Evolutionary conservation across 2,797 vertebrate genomes (phyloP), one percentile per base, ranked within the genome.

Genomic region (Sternarchorhynchus goeldii): DNA sequence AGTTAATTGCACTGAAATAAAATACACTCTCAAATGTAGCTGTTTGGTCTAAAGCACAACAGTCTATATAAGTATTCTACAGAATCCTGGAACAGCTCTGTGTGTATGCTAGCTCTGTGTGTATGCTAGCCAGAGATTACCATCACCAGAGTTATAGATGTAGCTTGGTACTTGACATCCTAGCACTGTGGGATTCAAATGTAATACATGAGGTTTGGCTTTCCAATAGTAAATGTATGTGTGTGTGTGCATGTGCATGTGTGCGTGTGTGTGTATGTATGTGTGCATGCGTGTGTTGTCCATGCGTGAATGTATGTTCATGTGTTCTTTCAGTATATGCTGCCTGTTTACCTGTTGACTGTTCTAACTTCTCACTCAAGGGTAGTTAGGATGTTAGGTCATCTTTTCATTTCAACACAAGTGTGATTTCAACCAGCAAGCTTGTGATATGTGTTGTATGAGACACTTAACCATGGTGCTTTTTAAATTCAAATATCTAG

Each of bases 21-120:
- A 84, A 78, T 41, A 73, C 65, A 45, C 60, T 45, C 41, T 66
- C 2, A 76, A 78, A 71, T 76, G 64, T 74, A 67, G 58, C 56
- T 39, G 66, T 34, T 71, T 71, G 31, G 17, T 71, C 68, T 71
- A 71, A 71, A 34, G 68, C 39, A 56, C 68, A 57, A 57, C 68
- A 36, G 25, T 71, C 50, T 34, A 5, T 29, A 56, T 56, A 71
- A 71, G 68, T 71, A 57, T 31, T 20, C 68, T 71, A 57, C 68
- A 71, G 29, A 71, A 71, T 55, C 45, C 55, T 69, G 16, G 66
- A 29, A 53, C 25, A 5, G 3, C 50, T 25, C n/a, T n/a, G n/a
- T n/a, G n/a, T n/a, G n/a, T n/a, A n/a, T n/a, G 67, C 16, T 32
- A 50, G 67, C 67, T 69, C 67, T 18, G 45, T 36, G 18, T 17